Base-by-base conservation (phyloP, 2,797 vertebrate species). In the Setipinna tenuifilis region DNA sequence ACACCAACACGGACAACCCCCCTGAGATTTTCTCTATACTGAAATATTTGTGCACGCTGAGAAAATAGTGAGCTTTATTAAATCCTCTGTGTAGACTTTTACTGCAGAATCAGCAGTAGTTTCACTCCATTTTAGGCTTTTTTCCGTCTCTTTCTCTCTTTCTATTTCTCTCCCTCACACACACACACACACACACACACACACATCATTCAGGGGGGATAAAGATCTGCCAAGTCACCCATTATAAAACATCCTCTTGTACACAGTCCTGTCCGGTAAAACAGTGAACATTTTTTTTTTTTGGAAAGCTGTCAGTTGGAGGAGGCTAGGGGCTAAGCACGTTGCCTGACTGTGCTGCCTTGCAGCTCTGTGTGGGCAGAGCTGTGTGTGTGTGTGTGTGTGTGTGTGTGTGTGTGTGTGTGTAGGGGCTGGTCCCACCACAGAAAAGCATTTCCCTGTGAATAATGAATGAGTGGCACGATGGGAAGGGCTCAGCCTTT, bases 381-480 rank as follows among this genome's bases (percentile, higher is more conserved):
- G 35, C 19, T 9, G 31, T 21, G 25, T 31, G 10, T 71, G 10
- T 71, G 25, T 71, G 4, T 71, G 65, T 35, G 65, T 35, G 19
- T 31, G 28, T 35, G 28, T 35, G 6, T 28, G 65, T 35, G 62
- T 65, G 61, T 65, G 61, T 68, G 65, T 71, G 65, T 71, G 65
- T 31, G 28, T 16, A 31, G 11, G 28, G 65, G 65, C 16, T 71
- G 65, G 25, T 12, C 25, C 14, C 25, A 31, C 78, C 85, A 85
- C 85, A 87, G 23, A 91, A 83, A 31, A 88, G 86, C 88, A 88
- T 91, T 92, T 91, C 14, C 80, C 83, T 57, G 85, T 91, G 84
- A 92, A 92, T 92, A 92, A 90, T 90, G 84, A 87, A 91, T 90
- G 48, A 92, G 54, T 50, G 28, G 75, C 86, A 81, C 85, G 80